Base-by-base conservation (phyloP, 2,797 vertebrate species). In the Ammospiza maritima region DNA sequence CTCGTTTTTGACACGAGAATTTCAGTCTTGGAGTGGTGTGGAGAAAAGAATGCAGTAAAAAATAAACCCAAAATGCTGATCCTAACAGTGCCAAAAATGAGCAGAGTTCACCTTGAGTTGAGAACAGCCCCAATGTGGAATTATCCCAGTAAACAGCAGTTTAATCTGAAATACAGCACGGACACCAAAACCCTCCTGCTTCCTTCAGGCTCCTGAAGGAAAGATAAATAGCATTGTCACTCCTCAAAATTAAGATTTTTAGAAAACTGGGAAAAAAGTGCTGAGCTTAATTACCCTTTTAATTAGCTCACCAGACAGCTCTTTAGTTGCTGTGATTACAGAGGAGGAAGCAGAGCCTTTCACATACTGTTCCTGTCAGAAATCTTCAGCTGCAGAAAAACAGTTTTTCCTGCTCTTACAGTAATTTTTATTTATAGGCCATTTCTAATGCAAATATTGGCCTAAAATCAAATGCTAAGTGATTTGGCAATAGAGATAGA, bases 391-490 rank as follows among this genome's bases (percentile, higher is more conserved):
- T 58, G 53, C 45, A 91, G 53, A 64, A 73, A 89, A 84, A 18
- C 10, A 53, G 3, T 20, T 89, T 88, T 81, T 40, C 47, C 40
- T 53, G 45, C 36, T 67, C 32, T 78, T 61, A 38, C 42, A 22
- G 38, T 73, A 27, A 51, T 91, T 96, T 90, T 93, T 94, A 94
- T 94, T 96, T 95, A 74, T 73, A 51, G 71, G 20, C 73, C 54
- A 48, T 80, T 96, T 91, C 81, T 83, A 76, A 57, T 70, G 85
- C 93, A 91, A 95, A 95, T 90, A 92, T 85, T 93, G 96, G 62
- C 79, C 95, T 84, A 53, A 88, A 96, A 85, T 89, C 90, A 94
- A 96, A 85, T 69, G 64, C 60, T 65, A 78, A 96, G 71, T 85
- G 72, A 85, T 73, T 86, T 40, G 85, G 93, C 89, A 94, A 88